A percentile compares a stretch with the other conserved stretches of the same genome.
Conservation (phyloP, 2,888 invertebrate species). For the Himalopsyche kuldschensis region DNA sequence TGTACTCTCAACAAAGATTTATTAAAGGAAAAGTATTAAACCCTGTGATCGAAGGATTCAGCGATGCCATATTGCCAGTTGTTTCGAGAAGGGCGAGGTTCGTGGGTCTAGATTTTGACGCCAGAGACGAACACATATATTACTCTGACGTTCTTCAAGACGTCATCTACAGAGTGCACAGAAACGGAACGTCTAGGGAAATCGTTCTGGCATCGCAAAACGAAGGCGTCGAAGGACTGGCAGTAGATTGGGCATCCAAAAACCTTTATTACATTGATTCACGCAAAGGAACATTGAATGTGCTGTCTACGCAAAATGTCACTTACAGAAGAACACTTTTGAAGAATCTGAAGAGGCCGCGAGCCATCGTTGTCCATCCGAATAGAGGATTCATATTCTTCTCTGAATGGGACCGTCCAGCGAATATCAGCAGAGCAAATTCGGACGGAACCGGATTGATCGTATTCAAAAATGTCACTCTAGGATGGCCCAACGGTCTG, state of each 20-base stretch:
- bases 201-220: slow-evolving; percentile 94
- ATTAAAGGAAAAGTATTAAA: slow-evolving; percentile 91
- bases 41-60: slow-evolving; percentile 87
- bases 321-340: slow-evolving; percentile 81
- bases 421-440: slow-evolving; percentile 91
- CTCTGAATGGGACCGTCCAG: slow-evolving; percentile 95
- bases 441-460: slow-evolving; percentile 86
- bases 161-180: slow-evolving; percentile 83
- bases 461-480: slow-evolving; percentile 85
- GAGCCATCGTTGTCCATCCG: slow-evolving; percentile 96
- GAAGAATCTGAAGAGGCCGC: slow-evolving; percentile 86
- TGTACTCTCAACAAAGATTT: slow-evolving; percentile 94
- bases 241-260: slow-evolving; percentile 94
- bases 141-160: slow-evolving; percentile 97
- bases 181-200: slow-evolving; percentile 79
- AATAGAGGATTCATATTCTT: slow-evolving; percentile 93
- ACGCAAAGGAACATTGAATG: slow-evolving; percentile 90
- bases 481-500: slow-evolving; percentile 97
- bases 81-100: slow-evolving; percentile 89
- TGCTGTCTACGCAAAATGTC: slow-evolving; percentile 84
- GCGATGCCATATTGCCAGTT: slow-evolving; percentile 93
- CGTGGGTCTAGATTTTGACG: slow-evolving; percentile 94
- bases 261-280: slow-evolving; percentile 95
- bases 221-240: slow-evolving; percentile 94
- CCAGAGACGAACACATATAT: slow-evolving; percentile 87